phyloP scores from a whole-genome alignment of 1,140 invertebrate genomes.

The Brevipalpus yothersi region DNA sequence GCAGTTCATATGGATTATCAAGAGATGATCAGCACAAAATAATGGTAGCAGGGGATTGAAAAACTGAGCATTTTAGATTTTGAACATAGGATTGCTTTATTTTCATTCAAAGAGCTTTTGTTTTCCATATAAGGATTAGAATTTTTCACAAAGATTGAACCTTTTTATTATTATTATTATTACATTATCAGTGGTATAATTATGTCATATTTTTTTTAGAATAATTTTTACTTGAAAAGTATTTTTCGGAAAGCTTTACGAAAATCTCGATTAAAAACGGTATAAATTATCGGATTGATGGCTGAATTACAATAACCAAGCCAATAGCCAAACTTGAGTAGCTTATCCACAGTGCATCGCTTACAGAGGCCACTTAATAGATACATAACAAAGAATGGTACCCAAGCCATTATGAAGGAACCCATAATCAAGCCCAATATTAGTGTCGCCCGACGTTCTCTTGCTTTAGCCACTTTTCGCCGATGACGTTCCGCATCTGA shows the following conservation, averaged over 20 bases:
- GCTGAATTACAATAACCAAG: constrained; percentile 96
- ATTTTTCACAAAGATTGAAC: too few species aligned
- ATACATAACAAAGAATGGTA: constrained; percentile 91
- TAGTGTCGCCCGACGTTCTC: constrained; percentile 86
- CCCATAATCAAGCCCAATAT: constrained; percentile 95
- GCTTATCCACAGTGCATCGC: background rate
- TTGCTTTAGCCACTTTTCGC: constrained; percentile 70
- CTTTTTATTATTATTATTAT: too few species aligned
- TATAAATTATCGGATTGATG: constrained; percentile 91
- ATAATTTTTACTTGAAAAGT: constrained; percentile 47
- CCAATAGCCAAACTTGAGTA: constrained; percentile 43
- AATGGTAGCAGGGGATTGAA: too few species aligned
- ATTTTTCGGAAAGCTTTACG: constrained; percentile 78
- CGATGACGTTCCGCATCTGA: constrained; percentile 72
- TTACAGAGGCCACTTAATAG: constrained; percentile 55
- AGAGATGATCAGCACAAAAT: too few species aligned
- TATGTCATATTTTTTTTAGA: background rate
- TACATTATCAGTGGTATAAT: too few species aligned
- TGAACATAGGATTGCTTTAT: too few species aligned
- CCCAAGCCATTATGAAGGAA: constrained; percentile 93
- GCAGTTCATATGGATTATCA: too few species aligned
- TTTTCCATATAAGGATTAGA: too few species aligned
- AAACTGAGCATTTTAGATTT: too few species aligned
- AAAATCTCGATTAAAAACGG: constrained; percentile 97
- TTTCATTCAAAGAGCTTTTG: too few species aligned